Evolutionary conservation across 1,140 invertebrate genomes (phyloP).

Genomic region (Triops cancriformis): DNA sequence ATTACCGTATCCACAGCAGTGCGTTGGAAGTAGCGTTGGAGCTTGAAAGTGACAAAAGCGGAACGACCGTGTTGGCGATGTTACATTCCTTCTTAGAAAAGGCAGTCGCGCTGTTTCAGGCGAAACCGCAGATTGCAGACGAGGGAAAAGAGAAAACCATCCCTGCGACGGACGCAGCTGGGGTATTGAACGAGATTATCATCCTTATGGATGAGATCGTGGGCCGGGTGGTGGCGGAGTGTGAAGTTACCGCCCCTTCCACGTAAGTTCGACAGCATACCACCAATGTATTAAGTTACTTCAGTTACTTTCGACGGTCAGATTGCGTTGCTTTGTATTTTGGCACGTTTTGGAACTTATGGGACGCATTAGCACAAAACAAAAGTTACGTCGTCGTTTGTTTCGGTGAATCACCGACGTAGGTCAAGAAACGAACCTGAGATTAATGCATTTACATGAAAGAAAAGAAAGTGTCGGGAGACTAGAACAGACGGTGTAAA

Average conservation of each 20-base stretch:
- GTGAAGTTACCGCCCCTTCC: slow-evolving; percentile 24
- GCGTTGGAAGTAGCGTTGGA: background rate
- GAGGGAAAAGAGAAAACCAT: background rate
- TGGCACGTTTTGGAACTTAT: too few relatives aligned
- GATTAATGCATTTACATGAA: too few relatives aligned
- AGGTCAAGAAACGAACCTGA: too few relatives aligned
- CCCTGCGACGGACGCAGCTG: background rate
- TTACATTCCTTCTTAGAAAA: background rate
- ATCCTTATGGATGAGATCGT: slow-evolving; percentile 31
- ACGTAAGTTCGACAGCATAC: too few relatives aligned
- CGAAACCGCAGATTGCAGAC: background rate
- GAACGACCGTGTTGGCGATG: background rate
- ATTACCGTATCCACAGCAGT: background rate
- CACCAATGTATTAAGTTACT: too few relatives aligned
- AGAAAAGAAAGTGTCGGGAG: too few relatives aligned
- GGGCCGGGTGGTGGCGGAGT: slow-evolving; percentile 30
- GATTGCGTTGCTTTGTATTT: too few relatives aligned
- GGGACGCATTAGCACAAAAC: too few relatives aligned
- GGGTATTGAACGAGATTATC: slow-evolving; percentile 18
- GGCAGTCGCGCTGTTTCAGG: background rate
- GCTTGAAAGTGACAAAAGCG: background rate
- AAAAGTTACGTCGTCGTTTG: too few relatives aligned
- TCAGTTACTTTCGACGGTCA: too few relatives aligned
- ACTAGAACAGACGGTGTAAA: too few relatives aligned
- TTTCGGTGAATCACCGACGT: too few relatives aligned